phyloP scores from a whole-genome alignment of 2,888 invertebrate species.

The Margaritifera margaritifera region DNA sequence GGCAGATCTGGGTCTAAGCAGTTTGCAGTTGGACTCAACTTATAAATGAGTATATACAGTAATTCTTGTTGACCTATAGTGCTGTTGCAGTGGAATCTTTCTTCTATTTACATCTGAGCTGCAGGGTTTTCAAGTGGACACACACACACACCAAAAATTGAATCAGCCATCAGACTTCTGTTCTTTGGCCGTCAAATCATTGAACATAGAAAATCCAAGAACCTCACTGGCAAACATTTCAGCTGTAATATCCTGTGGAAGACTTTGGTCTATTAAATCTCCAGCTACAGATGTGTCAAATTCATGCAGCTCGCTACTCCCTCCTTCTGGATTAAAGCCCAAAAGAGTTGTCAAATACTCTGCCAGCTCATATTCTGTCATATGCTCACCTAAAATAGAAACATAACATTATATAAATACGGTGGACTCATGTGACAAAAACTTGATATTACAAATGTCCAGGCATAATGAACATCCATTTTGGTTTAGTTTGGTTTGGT shows the following conservation, averaged over 20 bases:
- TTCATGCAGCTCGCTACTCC: conserved; percentile 68
- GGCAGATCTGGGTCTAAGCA: too few species aligned
- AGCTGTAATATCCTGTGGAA: conserved; percentile 67
- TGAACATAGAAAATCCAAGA: conserved; percentile 65
- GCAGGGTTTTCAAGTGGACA: too few species aligned
- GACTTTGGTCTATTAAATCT: conserved; percentile 65
- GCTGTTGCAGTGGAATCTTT: too few species aligned
- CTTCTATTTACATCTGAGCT: too few species aligned
- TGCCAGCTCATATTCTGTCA: conserved; percentile 72
- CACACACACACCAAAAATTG: too few species aligned
- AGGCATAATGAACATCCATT: too few species aligned
- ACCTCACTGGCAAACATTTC: conserved; percentile 69
- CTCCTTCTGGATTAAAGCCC: conserved; percentile 69
- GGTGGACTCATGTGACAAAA: background rate
- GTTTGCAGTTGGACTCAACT: too few species aligned
- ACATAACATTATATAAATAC: background rate
- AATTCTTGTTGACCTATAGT: too few species aligned
- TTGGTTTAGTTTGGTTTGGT: too few species aligned
- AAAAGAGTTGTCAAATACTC: conserved; percentile 71
- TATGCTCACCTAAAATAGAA: conserved; percentile 68
- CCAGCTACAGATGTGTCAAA: conserved; percentile 62
- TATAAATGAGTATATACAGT: too few species aligned
- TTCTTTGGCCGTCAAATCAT: too few species aligned
- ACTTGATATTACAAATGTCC: background rate
- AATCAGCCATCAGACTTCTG: too few species aligned